Evolutionary conservation across 2,888 invertebrate genomes (phyloP), one percentile per base, ranked within the genome.

Genomic region (Tetragonula carbonaria): DNA sequence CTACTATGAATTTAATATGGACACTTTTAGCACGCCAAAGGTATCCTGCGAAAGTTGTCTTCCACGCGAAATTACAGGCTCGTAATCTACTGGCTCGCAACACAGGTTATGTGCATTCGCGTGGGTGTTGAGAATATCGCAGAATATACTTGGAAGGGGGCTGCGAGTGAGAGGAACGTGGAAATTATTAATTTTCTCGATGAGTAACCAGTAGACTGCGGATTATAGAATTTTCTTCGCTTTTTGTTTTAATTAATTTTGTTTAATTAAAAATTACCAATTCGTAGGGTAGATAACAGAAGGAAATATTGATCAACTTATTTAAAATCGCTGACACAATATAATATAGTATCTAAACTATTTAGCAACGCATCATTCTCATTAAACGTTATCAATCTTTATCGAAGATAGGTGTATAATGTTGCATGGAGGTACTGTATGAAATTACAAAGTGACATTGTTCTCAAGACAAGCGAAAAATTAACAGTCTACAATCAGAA

Each of bases 31-130:
- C 68, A 11, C 28, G 28, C 6, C 18, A 11, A 28, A 8, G 66
- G 55, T 55, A 53, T 45, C 21, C 45, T 14, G 57, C 57, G n/a
- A 57, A 57, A 57, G 57, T 57, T n/a, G n/a, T 14, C 59, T 53
- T 23, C 33, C 28, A 16, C 45, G 63, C 77, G 77, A 70, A 80
- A 76, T 80, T 76, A 16, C 67, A 57, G 59, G 75, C 67, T 68
- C 67, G 65, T 28, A 57, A 67, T 55, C 38, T 57, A 21, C 18
- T 13, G 67, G 45, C 53, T 21, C 21, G 63, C n/a, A 66, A 23
- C 55, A 18, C 57, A 33, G 33, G 45, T 66, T 51, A n/a, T 75
- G 11, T n/a, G 38, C 23, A 23, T 18, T 57, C 68, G 76, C 79
- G 68, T 76, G 76, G 76, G 76, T 57, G 79, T 53, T 45, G 21